Percentiles rank a stretch among this genome's conserved stretches.
These are phyloP conservation scores for Drosophila arizonae DNA, from an alignment of 1,140 invertebrate species.

Conservation along the genomic window DNA sequence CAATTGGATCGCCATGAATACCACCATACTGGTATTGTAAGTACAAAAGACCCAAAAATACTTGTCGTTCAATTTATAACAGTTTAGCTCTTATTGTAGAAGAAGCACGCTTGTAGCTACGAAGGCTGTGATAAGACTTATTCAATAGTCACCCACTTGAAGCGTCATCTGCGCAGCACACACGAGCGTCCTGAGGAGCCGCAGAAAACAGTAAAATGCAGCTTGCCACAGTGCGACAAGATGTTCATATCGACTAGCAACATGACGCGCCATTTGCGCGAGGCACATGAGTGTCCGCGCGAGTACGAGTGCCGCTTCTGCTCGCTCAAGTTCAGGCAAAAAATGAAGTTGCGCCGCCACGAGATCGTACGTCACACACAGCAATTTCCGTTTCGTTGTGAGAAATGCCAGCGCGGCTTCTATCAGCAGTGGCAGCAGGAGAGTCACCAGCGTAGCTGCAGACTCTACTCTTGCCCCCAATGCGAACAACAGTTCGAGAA, in stretches of 20 bases:
- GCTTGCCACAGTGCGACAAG: slow-evolving; percentile 60
- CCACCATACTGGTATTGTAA: slow-evolving; percentile 76
- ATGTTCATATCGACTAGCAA: slow-evolving; percentile 65
- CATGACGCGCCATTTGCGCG: slow-evolving; percentile 72
- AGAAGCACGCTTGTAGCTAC: slow-evolving; percentile 70
- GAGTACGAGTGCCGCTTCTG: slow-evolving; percentile 67
- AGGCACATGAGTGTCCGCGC: slow-evolving; percentile 65
- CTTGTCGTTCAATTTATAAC: not conserved
- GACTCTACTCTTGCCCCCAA: slow-evolving; percentile 54
- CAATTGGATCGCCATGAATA: slow-evolving; percentile 79
- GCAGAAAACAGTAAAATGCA: slow-evolving; percentile 64
- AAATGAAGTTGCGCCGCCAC: slow-evolving; percentile 72
- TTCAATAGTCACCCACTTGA: slow-evolving; percentile 71
- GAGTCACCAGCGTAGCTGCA: slow-evolving; percentile 67
- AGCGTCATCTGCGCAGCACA: slow-evolving; percentile 70
- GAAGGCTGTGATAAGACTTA: slow-evolving; percentile 74
- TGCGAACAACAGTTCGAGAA: slow-evolving; percentile 67
- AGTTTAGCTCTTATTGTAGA: slow-evolving; percentile 41
- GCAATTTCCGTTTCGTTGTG: slow-evolving; percentile 65
- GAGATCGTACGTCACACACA: slow-evolving; percentile 72
- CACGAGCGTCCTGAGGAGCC: slow-evolving; percentile 54
- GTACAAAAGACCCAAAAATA: slow-evolving; percentile 5
- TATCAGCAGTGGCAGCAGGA: slow-evolving; percentile 70
- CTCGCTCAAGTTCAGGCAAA: slow-evolving; percentile 70
- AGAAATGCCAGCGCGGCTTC: slow-evolving; percentile 70